Evolutionary conservation across 2,797 vertebrate genomes (phyloP).

Genomic region (Darevskia nairensis): DNA sequence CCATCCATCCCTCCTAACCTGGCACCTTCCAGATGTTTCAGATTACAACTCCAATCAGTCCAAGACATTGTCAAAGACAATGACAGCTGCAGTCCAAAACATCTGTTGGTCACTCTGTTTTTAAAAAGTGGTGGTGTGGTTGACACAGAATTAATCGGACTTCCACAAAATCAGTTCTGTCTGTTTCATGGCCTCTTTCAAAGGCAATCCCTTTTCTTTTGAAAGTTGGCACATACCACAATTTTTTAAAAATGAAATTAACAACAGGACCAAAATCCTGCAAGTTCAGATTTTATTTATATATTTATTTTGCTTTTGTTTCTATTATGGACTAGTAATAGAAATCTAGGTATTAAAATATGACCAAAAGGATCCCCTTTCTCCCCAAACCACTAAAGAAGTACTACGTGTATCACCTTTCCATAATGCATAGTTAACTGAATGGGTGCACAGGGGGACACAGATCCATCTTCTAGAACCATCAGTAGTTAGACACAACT

Average conservation of each 20-base stretch:
- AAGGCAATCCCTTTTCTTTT: conserved; percentile 42
- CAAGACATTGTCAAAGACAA: no score
- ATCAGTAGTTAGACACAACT: neutral
- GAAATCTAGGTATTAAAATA: neutral
- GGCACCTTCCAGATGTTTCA: no score
- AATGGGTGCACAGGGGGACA: neutral
- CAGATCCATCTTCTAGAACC: neutral
- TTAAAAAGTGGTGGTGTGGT: neutral
- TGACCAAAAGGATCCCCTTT: neutral
- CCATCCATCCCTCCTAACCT: no score
- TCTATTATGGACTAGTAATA: neutral
- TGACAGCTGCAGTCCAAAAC: no score
- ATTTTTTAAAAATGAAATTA: conserved; percentile 22
- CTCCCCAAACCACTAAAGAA: neutral
- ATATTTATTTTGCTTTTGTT: neutral
- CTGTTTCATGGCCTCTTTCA: conserved; percentile 1
- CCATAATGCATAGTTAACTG: neutral
- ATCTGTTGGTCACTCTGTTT: no score
- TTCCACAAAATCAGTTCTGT: conserved; percentile 14
- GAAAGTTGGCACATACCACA: conserved; percentile 53
- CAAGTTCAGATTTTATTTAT: neutral
- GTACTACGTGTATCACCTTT: neutral
- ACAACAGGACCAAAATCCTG: neutral
- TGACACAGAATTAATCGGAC: neutral
- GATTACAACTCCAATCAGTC: no score